Conservation (phyloP, 2,113 vertebrate species). For the Aythya baeri region DNA sequence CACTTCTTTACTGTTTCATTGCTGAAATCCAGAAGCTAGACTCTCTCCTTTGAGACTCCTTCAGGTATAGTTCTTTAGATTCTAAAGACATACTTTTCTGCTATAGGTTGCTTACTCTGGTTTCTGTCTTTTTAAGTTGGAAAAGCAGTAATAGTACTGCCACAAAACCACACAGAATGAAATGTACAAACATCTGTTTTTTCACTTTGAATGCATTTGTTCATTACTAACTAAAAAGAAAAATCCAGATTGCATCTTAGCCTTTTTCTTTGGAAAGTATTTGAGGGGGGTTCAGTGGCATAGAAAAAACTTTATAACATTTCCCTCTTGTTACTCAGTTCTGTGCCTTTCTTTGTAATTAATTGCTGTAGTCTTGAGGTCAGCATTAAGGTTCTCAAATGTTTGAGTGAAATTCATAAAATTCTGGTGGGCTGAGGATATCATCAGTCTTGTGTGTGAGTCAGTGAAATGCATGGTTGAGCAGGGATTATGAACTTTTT, state of each 20-base stretch:
- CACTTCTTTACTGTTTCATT: conserved; percentile 70
- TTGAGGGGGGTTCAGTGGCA: background rate
- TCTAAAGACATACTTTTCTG: conserved; percentile 52
- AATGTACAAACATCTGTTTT: background rate
- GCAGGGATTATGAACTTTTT: background rate
- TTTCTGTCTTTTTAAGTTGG: background rate
- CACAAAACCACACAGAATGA: background rate
- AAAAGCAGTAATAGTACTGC: background rate
- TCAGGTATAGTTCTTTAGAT: conserved; percentile 68
- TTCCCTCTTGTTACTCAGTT: background rate
- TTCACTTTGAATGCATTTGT: conserved; percentile 1
- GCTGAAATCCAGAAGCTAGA: conserved; percentile 75
- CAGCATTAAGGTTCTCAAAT: background rate
- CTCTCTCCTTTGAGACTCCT: conserved; percentile 67
- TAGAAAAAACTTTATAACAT: background rate
- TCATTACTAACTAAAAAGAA: background rate
- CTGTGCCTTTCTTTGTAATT: background rate
- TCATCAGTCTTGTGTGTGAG: background rate
- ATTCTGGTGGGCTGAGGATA: background rate
- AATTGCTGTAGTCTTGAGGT: background rate
- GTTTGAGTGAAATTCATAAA: background rate
- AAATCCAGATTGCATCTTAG: background rate
- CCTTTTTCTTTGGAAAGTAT: background rate
- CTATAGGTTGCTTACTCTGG: conserved; percentile 21
- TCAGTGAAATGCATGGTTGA: background rate